A percentile compares a stretch with the other conserved stretches of the same genome.
phyloP scores from a whole-genome alignment of 2,113 vertebrate genomes.

The Caretta caretta region DNA sequence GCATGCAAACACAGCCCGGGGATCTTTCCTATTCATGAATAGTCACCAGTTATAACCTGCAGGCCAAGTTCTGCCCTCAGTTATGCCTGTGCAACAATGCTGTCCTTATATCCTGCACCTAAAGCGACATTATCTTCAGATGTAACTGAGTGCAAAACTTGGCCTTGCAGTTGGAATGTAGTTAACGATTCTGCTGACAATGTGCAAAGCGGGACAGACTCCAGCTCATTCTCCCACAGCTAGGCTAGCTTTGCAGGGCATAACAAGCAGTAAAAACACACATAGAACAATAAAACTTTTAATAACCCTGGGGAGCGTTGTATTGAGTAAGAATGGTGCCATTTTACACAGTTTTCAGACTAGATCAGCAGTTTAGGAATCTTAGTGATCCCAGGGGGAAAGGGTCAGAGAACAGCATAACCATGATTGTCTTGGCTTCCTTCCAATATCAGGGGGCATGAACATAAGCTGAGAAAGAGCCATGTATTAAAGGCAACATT shows the following conservation, averaged over 20 bases:
- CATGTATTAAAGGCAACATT: neutral
- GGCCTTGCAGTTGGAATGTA: neutral
- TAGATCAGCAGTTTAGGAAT: neutral
- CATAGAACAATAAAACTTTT: neutral
- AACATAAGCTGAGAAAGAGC: neutral
- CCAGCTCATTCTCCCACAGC: neutral
- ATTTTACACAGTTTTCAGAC: neutral
- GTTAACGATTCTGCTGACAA: neutral
- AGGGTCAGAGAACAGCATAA: neutral
- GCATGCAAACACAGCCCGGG: neutral
- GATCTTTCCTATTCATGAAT: neutral
- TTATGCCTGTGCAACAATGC: accelerated
- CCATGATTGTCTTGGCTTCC: neutral
- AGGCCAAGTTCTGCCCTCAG: neutral
- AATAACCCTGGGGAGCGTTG: accelerated
- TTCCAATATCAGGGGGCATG: accelerated
- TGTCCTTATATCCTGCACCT: neutral
- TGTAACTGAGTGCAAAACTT: accelerated
- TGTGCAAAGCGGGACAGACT: accelerated
- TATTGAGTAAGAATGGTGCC: accelerated
- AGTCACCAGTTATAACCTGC: accelerated
- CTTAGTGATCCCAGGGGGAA: neutral
- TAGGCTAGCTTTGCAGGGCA: neutral
- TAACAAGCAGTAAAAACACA: accelerated
- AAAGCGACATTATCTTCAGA: accelerated